Percentiles rank a stretch among this genome's conserved stretches.
These are phyloP conservation scores for Hemitrygon akajei DNA, from an alignment of 2,797 vertebrate species.

Conservation along the genomic window DNA sequence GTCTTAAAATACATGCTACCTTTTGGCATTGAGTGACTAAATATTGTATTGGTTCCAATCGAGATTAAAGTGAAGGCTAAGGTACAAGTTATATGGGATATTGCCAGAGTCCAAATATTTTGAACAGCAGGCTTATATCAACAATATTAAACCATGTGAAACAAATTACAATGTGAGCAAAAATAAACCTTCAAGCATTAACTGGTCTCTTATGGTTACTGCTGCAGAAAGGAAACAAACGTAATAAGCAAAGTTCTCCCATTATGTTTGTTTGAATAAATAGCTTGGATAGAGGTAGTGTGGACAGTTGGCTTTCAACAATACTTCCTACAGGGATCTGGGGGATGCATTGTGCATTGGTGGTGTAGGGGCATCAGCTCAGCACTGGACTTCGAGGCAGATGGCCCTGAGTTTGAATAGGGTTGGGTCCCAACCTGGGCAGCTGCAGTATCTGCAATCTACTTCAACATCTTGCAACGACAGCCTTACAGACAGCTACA, in stretches of 20 bases:
- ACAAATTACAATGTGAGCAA: neutral
- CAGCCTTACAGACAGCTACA: no score
- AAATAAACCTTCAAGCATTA: neutral
- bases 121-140: neutral
- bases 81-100: neutral
- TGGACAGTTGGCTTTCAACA: no score
- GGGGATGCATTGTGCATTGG: no score
- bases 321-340: no score
- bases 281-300: no score
- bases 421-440: no score
- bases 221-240: neutral
- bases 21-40: neutral
- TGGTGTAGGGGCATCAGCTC: no score
- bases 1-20: neutral
- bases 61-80: neutral
- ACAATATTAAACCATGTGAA: neutral
- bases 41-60: neutral
- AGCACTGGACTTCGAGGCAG: no score
- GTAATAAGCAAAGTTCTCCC: neutral
- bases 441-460: no score
- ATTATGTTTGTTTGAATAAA: neutral
- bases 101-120: neutral
- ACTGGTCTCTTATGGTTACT: neutral
- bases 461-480: no score
- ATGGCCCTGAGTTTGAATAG: no score